Base-by-base conservation (phyloP, 1,140 invertebrate species). In the Theocolax elegans region DNA sequence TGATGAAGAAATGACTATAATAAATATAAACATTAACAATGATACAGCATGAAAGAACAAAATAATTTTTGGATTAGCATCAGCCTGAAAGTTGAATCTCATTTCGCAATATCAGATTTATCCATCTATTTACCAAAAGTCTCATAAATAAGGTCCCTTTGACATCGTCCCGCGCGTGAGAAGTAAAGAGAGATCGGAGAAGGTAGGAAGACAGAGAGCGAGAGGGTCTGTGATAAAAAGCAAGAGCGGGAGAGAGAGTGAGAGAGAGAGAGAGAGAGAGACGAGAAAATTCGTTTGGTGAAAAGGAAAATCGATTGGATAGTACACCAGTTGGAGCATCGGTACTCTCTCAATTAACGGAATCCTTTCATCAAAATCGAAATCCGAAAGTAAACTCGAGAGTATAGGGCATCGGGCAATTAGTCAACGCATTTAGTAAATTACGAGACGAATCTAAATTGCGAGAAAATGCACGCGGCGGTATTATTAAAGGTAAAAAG, bases 71-170 rank as follows among this genome's bases (percentile, higher is more conserved):
- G 29, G 73, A 79, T 76, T 71, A 74, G 72, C 71, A 73, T 73
- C 63, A 63, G 27, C 71, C 60, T 67, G 70, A 64, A 64, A 15
- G 40, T 56, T 48, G 42, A 48, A 64, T 70, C 51, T 58, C 68
- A 48, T 58, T 40, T 76, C 62, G 71, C 54, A 75, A 81, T 85
- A 85, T 85, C 84, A 85, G 81, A 83, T 84, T 85, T 84, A 85
- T 83, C 83, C 83, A 85, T 85, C 84, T 85, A 83, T 85, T 85
- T 85, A 79, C 83, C 81, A 77, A 85, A 83, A 84, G 80, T 84
- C 84, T 85, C 83, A 85, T 85, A 85, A 85, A 85, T 85, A 84
- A 85, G 82, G 79, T 83, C 76, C 80, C 83, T 85, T 85, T 85
- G 82, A 85, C 80, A 79, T 78, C 77, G 74, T 78, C 79, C 77